Base-by-base conservation (phyloP, 2,888 invertebrate species). In the Sinohyriopsis cumingii region DNA sequence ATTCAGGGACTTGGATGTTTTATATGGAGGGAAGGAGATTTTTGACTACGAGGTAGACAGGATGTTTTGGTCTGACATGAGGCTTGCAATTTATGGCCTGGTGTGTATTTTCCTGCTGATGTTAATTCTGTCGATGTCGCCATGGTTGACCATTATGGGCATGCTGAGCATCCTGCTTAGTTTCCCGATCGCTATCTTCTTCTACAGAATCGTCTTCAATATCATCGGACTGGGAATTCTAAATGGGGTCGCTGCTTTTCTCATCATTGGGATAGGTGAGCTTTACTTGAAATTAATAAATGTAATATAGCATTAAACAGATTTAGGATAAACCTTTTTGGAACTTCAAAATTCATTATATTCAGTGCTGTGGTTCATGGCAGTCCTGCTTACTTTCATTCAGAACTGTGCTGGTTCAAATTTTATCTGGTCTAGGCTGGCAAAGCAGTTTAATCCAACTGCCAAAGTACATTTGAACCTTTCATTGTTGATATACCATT, bases 251-350 rank as follows among this genome's bases (percentile, higher is more conserved):
- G 87, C 88, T 25, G 87, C 86, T 3, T 88, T 88, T 78, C 84
- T 88, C 53, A 86, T 88, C 57, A 85, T 88, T 72, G 88, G 88
- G n/a, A 88, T 88, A 55, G 88, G 88, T 88, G 73, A 80, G 85
- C 72, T 6, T 22, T 45, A 9, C 55, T 22, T 28, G 3, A 45
- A 64, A 18, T 20, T 64, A 22, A 19, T 15, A 45, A 45, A 45
- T 12, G 3, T 15, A 45, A 15, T 55, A 28, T 66, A 25, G 18
- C 7, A 15, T 67, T 19, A 19, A 56, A 19, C 54, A 19, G 18
- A 55, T n/a, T 45, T 69, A n/a, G 45, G n/a, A n/a, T 24, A 24
- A 9, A 59, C 53, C 22, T 61, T 15, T 55, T 18, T 45, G 15
- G 20, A 19, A 18, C 5, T 60, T 12, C n/a, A 22, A 22, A 33